Conservation (phyloP, 2,113 vertebrate genomes). For the Seriola aureovittata region DNA sequence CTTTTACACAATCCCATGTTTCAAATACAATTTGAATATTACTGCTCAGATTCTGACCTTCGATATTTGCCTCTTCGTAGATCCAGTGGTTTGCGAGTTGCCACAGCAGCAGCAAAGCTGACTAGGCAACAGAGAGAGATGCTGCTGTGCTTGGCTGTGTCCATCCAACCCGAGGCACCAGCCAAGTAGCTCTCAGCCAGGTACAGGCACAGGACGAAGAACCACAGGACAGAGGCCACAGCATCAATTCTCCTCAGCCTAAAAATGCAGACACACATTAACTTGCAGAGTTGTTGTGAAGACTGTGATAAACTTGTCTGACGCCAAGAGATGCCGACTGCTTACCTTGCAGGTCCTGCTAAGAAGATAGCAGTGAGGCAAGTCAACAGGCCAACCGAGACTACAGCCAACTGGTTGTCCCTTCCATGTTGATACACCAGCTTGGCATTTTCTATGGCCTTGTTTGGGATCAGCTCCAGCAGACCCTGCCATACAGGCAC, state of each 20-base stretch:
- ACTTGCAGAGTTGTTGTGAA: background rate
- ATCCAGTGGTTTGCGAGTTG: slow-evolving; percentile 89
- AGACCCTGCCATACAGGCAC: slow-evolving; percentile 83
- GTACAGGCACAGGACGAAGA: slow-evolving; percentile 89
- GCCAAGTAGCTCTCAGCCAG: slow-evolving; percentile 85
- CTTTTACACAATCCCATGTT: slow-evolving; percentile 5
- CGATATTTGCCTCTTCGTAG: slow-evolving; percentile 91
- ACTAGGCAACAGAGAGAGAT: slow-evolving; percentile 92
- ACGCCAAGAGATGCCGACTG: background rate
- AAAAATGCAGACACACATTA: slow-evolving; percentile 6
- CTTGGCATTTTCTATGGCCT: slow-evolving; percentile 75
- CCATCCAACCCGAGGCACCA: slow-evolving; percentile 85
- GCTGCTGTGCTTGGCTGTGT: slow-evolving; percentile 87
- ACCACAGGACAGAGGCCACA: slow-evolving; percentile 90
- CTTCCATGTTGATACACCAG: slow-evolving; percentile 87
- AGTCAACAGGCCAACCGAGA: slow-evolving; percentile 88
- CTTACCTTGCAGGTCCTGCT: slow-evolving; percentile 90
- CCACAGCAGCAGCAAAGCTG: slow-evolving; percentile 92
- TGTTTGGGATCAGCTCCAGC: slow-evolving; percentile 84
- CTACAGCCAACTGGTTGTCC: slow-evolving; percentile 88
- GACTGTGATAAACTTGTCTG: too few species aligned
- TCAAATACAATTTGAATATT: slow-evolving; percentile 81
- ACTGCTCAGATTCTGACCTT: slow-evolving; percentile 97
- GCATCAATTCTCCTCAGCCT: slow-evolving; percentile 95
- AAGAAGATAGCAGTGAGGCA: slow-evolving; percentile 91